A percentile compares a stretch with the other conserved stretches of the same genome.
Conservation (phyloP, 2,113 vertebrate species). For the Oncorhynchus clarkii region DNA sequence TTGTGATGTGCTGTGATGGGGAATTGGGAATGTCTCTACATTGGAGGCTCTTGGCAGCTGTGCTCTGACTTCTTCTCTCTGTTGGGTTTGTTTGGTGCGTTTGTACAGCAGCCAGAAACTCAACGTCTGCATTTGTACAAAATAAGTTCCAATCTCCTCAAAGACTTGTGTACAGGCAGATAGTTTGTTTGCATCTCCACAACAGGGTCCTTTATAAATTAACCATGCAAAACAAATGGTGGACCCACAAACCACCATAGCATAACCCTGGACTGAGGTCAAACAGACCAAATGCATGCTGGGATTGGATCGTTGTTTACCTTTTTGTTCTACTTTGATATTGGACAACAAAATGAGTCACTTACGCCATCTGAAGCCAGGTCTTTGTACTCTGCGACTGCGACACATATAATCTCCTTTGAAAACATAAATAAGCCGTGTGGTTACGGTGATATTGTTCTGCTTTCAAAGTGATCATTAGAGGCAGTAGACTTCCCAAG, state of each 20-base stretch:
- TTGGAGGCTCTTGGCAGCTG: not conserved
- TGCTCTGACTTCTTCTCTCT: not conserved
- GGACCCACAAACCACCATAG: not conserved
- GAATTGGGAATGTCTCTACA: not conserved
- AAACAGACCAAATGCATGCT: not conserved
- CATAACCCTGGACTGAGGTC: not conserved
- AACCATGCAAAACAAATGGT: not conserved
- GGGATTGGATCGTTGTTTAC: conserved; percentile 3
- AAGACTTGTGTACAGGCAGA: not conserved
- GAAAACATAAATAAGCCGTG: conserved; percentile 42
- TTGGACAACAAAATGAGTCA: not conserved
- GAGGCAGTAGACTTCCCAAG: conserved; percentile 15
- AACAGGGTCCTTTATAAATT: not conserved
- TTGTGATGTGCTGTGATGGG: not conserved
- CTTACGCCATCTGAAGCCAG: not conserved
- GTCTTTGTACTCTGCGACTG: conserved; percentile 3
- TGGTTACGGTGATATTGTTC: conserved; percentile 48
- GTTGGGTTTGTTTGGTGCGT: not conserved
- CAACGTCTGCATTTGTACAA: not conserved
- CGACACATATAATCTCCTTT: conserved; percentile 9
- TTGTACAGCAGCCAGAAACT: not conserved
- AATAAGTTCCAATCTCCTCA: not conserved
- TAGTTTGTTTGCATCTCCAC: not conserved
- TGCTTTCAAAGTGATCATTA: conserved; percentile 29
- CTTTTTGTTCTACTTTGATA: not conserved